phyloP scores from a whole-genome alignment of 2,888 invertebrate genomes.

The Platycheirus albimanus region DNA sequence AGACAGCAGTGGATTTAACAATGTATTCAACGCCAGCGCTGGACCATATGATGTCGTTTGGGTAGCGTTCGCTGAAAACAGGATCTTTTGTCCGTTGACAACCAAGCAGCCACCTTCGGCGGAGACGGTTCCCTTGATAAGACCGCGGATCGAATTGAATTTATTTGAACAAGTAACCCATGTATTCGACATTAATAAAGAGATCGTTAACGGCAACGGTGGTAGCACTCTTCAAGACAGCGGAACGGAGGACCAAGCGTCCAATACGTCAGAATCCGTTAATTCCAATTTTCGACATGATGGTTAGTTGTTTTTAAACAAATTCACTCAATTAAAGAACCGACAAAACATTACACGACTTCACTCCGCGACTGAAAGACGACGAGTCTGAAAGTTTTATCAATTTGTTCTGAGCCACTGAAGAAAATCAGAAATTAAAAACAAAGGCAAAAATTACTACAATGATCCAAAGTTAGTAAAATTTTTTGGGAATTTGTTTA shows the following conservation, averaged over 20 bases:
- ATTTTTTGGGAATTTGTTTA: too few relatives aligned
- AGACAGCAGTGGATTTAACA: slow-evolving; percentile 99
- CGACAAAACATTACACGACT: slow-evolving; percentile 62
- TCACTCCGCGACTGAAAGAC: slow-evolving; percentile 67
- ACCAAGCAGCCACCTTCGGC: slow-evolving; percentile 91
- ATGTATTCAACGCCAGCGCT: slow-evolving; percentile 96
- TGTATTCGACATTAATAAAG: slow-evolving; percentile 98
- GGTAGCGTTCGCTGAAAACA: slow-evolving; percentile 82
- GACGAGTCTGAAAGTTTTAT: slow-evolving; percentile 73
- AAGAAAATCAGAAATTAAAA: too few relatives aligned
- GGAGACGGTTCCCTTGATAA: slow-evolving; percentile 95
- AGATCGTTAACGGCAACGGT: slow-evolving; percentile 99
- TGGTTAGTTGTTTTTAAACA: slow-evolving; percentile 68
- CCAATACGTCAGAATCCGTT: slow-evolving; percentile 99
- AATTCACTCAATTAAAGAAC: slow-evolving; percentile 56
- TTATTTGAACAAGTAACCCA: slow-evolving; percentile 99
- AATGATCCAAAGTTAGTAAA: too few relatives aligned
- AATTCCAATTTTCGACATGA: slow-evolving; percentile 95
- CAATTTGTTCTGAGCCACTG: too few relatives aligned
- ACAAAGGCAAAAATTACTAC: too few relatives aligned
- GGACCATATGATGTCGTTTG: slow-evolving; percentile 80
- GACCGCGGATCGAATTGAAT: slow-evolving; percentile 98
- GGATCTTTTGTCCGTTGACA: slow-evolving; percentile 95
- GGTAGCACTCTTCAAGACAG: slow-evolving; percentile 88
- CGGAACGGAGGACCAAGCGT: slow-evolving; percentile 84